Conservation (phyloP, 2,888 invertebrate species). For the Theretra japonica region DNA sequence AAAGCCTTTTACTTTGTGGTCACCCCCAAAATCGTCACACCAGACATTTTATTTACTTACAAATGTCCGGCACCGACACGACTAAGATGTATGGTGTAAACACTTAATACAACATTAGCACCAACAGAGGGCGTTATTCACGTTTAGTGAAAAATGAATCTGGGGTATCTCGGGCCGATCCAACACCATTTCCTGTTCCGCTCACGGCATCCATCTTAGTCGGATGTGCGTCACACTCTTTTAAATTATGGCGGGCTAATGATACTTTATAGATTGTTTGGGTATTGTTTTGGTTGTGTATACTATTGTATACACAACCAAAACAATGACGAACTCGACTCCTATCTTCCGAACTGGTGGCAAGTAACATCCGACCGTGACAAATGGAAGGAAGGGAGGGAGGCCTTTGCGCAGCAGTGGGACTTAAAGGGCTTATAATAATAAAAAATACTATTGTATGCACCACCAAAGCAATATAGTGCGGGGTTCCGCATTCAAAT, state of each 20-base stretch:
- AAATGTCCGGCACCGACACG: slow-evolving; percentile 7
- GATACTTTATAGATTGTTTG: slow-evolving; percentile 39
- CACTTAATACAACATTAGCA: slow-evolving; percentile 53
- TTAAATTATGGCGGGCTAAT: slow-evolving; percentile 65
- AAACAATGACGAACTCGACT: too few relatives aligned
- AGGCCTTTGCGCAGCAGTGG: too few relatives aligned
- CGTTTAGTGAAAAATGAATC: slow-evolving; percentile 73
- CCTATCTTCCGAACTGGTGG: too few relatives aligned
- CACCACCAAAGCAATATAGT: too few relatives aligned
- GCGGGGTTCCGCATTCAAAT: too few relatives aligned
- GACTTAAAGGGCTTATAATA: too few relatives aligned
- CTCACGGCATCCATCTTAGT: slow-evolving; percentile 72
- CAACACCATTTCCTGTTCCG: slow-evolving; percentile 76
- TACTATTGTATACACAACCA: too few relatives aligned
- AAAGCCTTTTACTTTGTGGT: too few relatives aligned
- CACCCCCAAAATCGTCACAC: neutral
- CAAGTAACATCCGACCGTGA: too few relatives aligned
- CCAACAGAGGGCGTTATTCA: slow-evolving; percentile 53
- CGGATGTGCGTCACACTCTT: slow-evolving; percentile 73
- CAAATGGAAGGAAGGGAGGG: too few relatives aligned
- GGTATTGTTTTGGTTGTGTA: neutral
- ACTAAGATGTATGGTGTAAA: slow-evolving; percentile 30
- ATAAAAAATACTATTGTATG: too few relatives aligned
- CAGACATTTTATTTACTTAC: neutral
- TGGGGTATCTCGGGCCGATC: slow-evolving; percentile 64